Base-by-base conservation (phyloP, 1,140 invertebrate genomes). In the Plodia interpunctella region DNA sequence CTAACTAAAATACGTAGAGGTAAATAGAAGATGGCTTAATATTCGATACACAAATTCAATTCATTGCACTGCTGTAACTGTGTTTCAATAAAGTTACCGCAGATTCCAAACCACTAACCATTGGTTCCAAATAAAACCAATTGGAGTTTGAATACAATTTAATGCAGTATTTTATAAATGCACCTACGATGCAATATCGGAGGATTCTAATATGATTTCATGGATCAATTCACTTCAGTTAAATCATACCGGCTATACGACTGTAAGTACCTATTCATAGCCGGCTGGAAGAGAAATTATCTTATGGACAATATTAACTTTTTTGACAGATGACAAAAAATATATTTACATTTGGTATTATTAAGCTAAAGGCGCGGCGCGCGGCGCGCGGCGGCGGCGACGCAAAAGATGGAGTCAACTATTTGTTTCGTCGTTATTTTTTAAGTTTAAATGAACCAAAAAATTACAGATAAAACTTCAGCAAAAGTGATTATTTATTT, bases 181-280 rank as follows among this genome's bases (percentile, higher is more conserved):
- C 38, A 62, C 65, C 59, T 53, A 70, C 63, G 61, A 28, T 67
- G 76, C 73, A 70, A 70, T 67, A 75, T 69, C 60, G 38, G 59
- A 64, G 30, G 66, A 68, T 71, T 76, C 74, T 76, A 74, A 76
- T 62, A 78, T 74, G 68, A 76, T 78, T 76, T 74, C 68, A 76
- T 55, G 70, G 64, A 68, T 58, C 70, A 73, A 59, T 75, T 67
- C 63, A 61, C 66, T 66, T 70, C 68, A 54, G 65, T 65, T 73
- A 64, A 58, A 70, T 67, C 60, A 72, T 65, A 66, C 57, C 57
- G 44, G 15, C 15, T 57, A 49, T 59, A 54, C 17, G 38, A 44
- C 13, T 15, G 32, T 35, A 25, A 25, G 32, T 13, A 11, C 32
- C 1, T 35, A 35, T 11, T 35, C 4, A 5, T 13, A 5, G 8